Evolutionary conservation across 1,140 invertebrate species (phyloP), one percentile per base, ranked within the genome.

Genomic region (Meteorus sp.): DNA sequence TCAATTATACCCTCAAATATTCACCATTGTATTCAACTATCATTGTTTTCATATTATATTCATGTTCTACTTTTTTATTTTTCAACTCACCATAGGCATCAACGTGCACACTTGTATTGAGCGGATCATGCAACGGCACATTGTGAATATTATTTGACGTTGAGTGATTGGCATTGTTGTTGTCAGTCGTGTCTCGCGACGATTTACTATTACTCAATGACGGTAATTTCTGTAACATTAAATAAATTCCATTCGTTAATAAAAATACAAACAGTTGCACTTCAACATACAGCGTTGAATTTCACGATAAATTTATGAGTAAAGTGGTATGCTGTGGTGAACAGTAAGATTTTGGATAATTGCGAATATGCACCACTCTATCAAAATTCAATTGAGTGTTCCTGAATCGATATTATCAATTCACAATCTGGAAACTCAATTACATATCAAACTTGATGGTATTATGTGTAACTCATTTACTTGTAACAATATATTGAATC

Each of bases 101-200:
- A 39, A 61, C 62, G 45, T 66, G 65, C 9, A 61, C 31, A 33
- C 62, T 63, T 29, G 66, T 63, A 43, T 67, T 72, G 66, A 73
- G 70, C 47, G 74, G 67, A 58, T 80, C 76, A 66, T 78, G 71
- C 39, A 75, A 61, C 52, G 73, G 73, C 64, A 77, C 53, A 63
- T 74, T 77, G 65, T 77, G 76, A 45, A 77, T 78, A 60, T 75
- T 77, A 61, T 75, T 77, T 31, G 70, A 64, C 35, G 76, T 77
- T 37, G 72, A 70, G 63, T 78, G 77, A 66, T 77, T 78, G 33
- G 69, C 75, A 70, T 80, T 80, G 50, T 78, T 79, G 65, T 78
- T 78, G 47, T 80, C 74, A 53, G 70, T 71, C 62, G 70, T 74
- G 56, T 78, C 76, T 44, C 76, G 69, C 43, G 72, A 73, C 23